A percentile compares a stretch with the other conserved stretches of the same genome.
Evolutionary conservation across 1,140 invertebrate genomes (phyloP).

Genomic region (Lethocerus indicus): DNA sequence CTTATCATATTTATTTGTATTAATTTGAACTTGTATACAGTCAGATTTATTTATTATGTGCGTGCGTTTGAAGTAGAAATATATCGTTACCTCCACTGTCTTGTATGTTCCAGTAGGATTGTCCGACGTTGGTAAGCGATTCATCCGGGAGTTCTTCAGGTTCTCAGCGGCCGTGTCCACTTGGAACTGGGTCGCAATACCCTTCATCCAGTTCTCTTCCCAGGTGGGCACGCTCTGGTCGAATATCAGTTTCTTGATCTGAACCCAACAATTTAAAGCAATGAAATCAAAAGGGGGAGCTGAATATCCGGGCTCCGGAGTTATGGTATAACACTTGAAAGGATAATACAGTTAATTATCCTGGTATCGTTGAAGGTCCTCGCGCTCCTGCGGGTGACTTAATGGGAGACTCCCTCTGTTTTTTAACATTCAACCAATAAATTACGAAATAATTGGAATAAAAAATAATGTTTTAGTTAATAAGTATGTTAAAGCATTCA

Average conservation of each 20-base stretch:
- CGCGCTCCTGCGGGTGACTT: too few species aligned
- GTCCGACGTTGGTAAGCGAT: conserved; percentile 30
- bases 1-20: too few species aligned
- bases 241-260: conserved; percentile 25
- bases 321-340: neutral
- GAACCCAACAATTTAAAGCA: neutral
- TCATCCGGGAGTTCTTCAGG: conserved; percentile 23
- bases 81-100: conserved; percentile 33
- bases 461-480: neutral
- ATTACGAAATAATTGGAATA: too few species aligned
- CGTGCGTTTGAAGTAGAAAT: too few species aligned
- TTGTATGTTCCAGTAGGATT: conserved; percentile 33
- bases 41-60: too few species aligned
- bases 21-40: too few species aligned
- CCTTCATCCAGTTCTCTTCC: conserved; percentile 48
- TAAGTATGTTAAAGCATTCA: neutral
- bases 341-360: too few species aligned
- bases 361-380: too few species aligned
- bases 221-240: conserved; percentile 30
- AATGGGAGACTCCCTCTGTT: too few species aligned
- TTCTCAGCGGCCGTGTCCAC: conserved; percentile 34
- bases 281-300: neutral
- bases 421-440: too few species aligned
- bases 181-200: conserved; percentile 42
- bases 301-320: neutral